Conservation (phyloP, 2,113 vertebrate genomes). For the Chauna torquata region DNA sequence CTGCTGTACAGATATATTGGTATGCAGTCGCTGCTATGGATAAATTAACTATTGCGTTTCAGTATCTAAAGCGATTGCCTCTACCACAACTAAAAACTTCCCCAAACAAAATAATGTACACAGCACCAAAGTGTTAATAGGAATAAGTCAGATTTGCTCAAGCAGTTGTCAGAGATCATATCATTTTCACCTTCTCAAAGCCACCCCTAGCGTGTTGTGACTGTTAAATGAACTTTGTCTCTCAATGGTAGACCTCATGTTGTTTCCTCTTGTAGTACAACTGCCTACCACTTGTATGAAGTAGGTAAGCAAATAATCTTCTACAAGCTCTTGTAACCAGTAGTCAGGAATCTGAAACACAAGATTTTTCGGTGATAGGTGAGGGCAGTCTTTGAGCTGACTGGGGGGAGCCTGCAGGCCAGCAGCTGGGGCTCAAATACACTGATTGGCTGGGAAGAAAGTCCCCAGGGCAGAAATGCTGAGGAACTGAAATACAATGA, state of each 20-base stretch:
- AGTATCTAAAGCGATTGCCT: not conserved
- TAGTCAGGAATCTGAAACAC: not conserved
- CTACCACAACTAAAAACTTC: not conserved
- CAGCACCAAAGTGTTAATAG: not conserved
- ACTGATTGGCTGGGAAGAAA: not conserved
- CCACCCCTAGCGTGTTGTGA: accelerated
- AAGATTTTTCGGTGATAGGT: not conserved
- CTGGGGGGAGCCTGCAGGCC: not conserved
- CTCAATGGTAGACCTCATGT: not conserved
- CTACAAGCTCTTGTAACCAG: not conserved
- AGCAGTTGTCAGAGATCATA: not conserved
- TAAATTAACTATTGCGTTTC: not conserved
- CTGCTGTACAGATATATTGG: not conserved
- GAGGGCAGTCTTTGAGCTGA: not conserved
- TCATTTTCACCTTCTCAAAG: not conserved
- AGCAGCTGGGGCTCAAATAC: not conserved
- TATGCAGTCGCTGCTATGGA: not conserved
- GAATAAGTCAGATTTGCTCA: not conserved
- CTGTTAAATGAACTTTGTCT: not conserved
- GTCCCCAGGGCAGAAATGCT: not conserved
- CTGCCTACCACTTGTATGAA: not conserved
- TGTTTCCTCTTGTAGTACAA: not conserved
- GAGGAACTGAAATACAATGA: not conserved
- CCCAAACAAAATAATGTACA: not conserved
- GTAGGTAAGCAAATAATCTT: not conserved